Evolutionary conservation across 1,140 invertebrate genomes (phyloP).

Genomic region (Lasioglossum albipes): DNA sequence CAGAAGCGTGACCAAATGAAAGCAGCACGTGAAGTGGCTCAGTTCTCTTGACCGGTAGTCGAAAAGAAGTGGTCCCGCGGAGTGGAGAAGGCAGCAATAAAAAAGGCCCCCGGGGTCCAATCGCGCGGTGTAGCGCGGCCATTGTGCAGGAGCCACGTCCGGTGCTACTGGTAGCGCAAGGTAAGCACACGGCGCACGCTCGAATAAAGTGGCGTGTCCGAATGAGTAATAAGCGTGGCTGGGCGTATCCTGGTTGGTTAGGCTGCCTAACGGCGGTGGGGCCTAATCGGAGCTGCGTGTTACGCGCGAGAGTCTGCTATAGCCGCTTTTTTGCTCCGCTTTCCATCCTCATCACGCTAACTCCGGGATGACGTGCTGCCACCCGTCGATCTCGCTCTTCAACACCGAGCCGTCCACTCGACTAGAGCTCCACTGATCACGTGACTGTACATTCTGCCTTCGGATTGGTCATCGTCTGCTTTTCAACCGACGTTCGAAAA

Average conservation of each 20-base stretch:
- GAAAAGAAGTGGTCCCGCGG: constrained; percentile 32
- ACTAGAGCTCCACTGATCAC: no score
- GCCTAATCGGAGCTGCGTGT: constrained; percentile 76
- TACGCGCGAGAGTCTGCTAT: constrained; percentile 69
- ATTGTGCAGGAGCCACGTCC: constrained; percentile 50
- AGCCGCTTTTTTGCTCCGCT: constrained; percentile 38
- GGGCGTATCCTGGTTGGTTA: constrained; percentile 76
- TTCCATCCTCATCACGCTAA: background rate
- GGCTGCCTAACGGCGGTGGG: constrained; percentile 72
- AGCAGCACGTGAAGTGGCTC: constrained; percentile 1
- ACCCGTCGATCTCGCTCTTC: no score
- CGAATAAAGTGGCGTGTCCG: constrained; percentile 76
- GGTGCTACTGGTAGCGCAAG: constrained; percentile 64
- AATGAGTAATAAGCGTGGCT: constrained; percentile 77
- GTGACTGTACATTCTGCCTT: no score
- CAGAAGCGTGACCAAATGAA: background rate
- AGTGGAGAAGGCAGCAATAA: constrained; percentile 41
- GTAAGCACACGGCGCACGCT: constrained; percentile 62
- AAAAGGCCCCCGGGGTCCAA: constrained; percentile 58
- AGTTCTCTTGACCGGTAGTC: constrained; percentile 26
- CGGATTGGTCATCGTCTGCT: no score
- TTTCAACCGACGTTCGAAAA: no score
- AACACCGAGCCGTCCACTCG: no score
- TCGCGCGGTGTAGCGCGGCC: constrained; percentile 50
- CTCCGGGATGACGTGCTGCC: background rate